Evolutionary conservation across 2,888 invertebrate genomes (phyloP).

Genomic region (Fissipunctia ypsillon): DNA sequence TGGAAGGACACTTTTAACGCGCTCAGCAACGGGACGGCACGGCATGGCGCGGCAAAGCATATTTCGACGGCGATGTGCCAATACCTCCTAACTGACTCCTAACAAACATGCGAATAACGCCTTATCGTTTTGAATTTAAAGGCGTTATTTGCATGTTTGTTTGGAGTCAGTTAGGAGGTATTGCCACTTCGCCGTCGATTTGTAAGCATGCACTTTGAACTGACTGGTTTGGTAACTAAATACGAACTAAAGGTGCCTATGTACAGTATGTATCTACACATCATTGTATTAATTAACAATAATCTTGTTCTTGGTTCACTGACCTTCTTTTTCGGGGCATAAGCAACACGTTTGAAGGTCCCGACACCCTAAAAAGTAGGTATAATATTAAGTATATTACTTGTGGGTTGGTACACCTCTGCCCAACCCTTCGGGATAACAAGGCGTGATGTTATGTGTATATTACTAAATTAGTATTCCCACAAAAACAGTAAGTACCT

Average conservation of each 20-base stretch:
- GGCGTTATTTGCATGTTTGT: no score
- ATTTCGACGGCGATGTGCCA: no score
- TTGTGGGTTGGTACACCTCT: no score
- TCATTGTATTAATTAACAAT: neutral
- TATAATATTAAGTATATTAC: neutral
- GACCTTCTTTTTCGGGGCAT: slow-evolving; percentile 34
- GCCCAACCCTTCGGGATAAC: no score
- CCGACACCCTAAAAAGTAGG: slow-evolving; percentile 35
- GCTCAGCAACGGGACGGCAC: neutral
- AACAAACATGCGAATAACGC: no score
- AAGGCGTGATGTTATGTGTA: no score
- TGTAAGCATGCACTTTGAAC: neutral
- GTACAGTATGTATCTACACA: neutral
- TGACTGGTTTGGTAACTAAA: neutral
- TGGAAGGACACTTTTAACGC: neutral
- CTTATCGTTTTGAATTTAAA: no score
- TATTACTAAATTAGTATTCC: neutral
- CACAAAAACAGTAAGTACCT: neutral
- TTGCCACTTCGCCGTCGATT: no score
- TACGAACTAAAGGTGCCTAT: neutral
- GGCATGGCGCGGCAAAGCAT: neutral
- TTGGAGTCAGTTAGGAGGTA: no score
- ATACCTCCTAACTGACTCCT: no score
- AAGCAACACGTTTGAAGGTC: slow-evolving; percentile 25
- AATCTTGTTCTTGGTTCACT: slow-evolving; percentile 10